Conservation (phyloP, 2,797 vertebrate species). For the Peromyscus attwateri region DNA sequence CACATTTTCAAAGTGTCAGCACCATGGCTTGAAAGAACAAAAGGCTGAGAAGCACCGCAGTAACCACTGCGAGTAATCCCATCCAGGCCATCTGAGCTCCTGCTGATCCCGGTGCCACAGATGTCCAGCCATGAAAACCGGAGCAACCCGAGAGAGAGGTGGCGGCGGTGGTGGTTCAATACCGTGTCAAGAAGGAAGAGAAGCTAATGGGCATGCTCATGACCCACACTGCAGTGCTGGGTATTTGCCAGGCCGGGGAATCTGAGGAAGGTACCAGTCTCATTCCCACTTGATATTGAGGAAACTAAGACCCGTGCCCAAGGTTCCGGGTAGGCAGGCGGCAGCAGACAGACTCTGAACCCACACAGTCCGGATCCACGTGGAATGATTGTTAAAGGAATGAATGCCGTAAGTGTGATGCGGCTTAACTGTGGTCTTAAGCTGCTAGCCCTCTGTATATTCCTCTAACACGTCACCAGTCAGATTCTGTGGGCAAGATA, state of each 20-base stretch:
- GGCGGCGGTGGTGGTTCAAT: background rate
- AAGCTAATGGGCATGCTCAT: background rate
- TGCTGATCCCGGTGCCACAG: background rate
- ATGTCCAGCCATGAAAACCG: background rate
- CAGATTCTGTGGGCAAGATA: conserved; percentile 2
- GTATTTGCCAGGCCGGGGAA: background rate
- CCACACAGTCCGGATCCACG: background rate
- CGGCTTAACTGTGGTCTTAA: background rate
- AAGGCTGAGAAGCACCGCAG: background rate
- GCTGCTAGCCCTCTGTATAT: background rate
- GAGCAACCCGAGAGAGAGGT: background rate
- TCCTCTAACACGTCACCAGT: background rate
- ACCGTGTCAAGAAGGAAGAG: background rate
- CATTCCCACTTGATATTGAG: background rate
- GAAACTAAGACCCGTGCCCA: background rate
- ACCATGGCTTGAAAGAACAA: background rate
- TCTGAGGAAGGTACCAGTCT: background rate
- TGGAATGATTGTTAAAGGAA: background rate
- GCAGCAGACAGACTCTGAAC: background rate
- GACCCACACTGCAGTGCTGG: accelerated
- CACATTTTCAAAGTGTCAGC: background rate
- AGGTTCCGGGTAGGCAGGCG: background rate
- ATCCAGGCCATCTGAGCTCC: background rate
- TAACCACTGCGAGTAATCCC: background rate
- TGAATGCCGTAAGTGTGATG: background rate